phyloP scores from a whole-genome alignment of 92 coral and sea anemone genomes.

The Umimayanthus kanabou region DNA sequence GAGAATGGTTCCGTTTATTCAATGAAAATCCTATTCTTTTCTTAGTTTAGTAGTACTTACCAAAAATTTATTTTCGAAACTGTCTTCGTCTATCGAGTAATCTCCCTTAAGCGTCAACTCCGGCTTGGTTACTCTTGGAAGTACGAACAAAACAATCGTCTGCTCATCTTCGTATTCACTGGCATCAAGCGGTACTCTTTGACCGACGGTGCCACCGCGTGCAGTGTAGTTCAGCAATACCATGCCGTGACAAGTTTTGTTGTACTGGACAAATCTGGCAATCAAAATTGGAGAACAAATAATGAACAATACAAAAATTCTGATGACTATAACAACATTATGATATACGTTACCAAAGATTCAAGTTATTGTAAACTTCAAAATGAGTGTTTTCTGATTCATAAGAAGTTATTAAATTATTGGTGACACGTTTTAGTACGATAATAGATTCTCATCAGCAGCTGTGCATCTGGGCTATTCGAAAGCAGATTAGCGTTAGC shows the following conservation, averaged over 20 bases:
- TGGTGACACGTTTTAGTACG: too few relatives aligned
- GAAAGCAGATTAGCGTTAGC: too few relatives aligned
- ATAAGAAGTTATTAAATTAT: too few relatives aligned
- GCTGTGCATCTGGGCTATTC: too few relatives aligned
- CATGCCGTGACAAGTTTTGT: neutral
- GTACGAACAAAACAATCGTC: neutral
- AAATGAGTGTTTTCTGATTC: too few relatives aligned
- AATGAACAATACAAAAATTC: neutral
- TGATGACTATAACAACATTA: neutral
- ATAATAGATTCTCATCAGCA: too few relatives aligned
- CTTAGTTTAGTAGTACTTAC: neutral
- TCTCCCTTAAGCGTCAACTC: neutral
- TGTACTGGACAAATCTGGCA: neutral
- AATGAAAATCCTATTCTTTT: too few relatives aligned
- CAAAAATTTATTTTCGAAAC: neutral
- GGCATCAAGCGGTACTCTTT: neutral
- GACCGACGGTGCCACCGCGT: neutral
- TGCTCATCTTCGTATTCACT: neutral
- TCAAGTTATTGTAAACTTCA: too few relatives aligned
- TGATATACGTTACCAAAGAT: neutral
- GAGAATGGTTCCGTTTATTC: too few relatives aligned
- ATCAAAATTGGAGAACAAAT: neutral
- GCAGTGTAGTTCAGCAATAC: slow-evolving; percentile 2
- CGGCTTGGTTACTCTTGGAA: neutral
- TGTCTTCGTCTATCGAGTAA: neutral